Conservation (phyloP, 2,797 vertebrate genomes). For the Hypotaenidia okinawae region DNA sequence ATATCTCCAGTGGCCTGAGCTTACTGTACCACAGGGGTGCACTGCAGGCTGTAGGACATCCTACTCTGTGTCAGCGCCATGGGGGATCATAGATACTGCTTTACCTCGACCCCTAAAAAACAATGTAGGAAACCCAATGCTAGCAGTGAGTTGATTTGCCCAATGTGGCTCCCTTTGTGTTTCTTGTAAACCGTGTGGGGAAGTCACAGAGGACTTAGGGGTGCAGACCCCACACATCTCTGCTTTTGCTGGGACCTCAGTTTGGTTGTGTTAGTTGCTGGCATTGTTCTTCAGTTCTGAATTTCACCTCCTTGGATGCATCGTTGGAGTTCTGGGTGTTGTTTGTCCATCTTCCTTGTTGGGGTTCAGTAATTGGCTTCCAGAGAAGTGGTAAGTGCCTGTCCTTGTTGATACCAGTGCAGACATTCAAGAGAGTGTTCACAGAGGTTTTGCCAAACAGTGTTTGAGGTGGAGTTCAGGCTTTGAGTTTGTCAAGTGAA, state of each 20-base stretch:
- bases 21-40: not conserved
- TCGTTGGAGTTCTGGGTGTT: not conserved
- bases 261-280: not conserved
- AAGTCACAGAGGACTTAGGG: not conserved
- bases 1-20: not conserved
- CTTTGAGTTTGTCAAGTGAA: not conserved
- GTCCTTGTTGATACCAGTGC: not conserved
- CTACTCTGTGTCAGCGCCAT: not conserved
- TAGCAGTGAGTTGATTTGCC: not conserved
- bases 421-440: not conserved
- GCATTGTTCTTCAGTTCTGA: not conserved
- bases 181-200: not conserved
- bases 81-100: not conserved
- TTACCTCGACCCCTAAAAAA: not conserved
- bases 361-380: not conserved
- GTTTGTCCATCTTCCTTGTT: not conserved
- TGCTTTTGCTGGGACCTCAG: not conserved
- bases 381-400: not conserved
- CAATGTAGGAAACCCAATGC: not conserved
- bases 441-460: not conserved
- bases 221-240: rapidly evolving
- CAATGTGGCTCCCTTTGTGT: not conserved
- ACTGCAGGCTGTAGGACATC: not conserved
- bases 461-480: not conserved
- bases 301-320: not conserved